A percentile compares a stretch with the other conserved stretches of the same genome.
These are phyloP conservation scores for Gymnarchus niloticus DNA, from an alignment of 2,113 vertebrate species.

Conservation along the genomic window DNA sequence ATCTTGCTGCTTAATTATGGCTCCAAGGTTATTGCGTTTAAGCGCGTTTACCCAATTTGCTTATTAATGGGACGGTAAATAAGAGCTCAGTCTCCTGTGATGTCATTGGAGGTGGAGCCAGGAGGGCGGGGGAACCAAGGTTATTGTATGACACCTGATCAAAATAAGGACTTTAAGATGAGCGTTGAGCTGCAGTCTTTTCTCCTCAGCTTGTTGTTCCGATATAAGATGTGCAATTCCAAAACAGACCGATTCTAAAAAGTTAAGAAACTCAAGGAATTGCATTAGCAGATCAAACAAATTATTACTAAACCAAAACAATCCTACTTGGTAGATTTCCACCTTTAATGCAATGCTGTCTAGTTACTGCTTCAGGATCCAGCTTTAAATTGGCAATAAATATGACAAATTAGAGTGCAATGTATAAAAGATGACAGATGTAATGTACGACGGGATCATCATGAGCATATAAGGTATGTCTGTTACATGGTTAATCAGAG, in stretches of 20 bases:
- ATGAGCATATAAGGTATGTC: background rate
- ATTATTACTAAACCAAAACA: background rate
- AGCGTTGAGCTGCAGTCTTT: no score
- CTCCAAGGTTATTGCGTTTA: conserved; percentile 7
- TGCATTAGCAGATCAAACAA: background rate
- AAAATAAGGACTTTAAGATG: no score
- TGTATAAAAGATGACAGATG: background rate
- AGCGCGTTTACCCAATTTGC: background rate
- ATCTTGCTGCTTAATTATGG: background rate
- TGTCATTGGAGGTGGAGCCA: background rate
- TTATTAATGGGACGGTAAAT: conserved; percentile 2
- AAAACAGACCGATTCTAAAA: background rate
- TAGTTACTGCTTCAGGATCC: background rate
- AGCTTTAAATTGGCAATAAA: background rate
- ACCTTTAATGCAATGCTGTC: background rate
- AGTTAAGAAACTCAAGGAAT: background rate
- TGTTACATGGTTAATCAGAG: background rate
- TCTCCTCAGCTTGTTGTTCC: no score
- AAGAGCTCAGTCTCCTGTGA: background rate
- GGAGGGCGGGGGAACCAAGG: background rate
- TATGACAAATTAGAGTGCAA: no score
- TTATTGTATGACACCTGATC: background rate
- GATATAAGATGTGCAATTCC: no score
- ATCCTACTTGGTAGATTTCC: background rate
- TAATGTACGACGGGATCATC: background rate